Conservation (phyloP, 2,113 vertebrate species). For the Chrysochloris asiatica region DNA sequence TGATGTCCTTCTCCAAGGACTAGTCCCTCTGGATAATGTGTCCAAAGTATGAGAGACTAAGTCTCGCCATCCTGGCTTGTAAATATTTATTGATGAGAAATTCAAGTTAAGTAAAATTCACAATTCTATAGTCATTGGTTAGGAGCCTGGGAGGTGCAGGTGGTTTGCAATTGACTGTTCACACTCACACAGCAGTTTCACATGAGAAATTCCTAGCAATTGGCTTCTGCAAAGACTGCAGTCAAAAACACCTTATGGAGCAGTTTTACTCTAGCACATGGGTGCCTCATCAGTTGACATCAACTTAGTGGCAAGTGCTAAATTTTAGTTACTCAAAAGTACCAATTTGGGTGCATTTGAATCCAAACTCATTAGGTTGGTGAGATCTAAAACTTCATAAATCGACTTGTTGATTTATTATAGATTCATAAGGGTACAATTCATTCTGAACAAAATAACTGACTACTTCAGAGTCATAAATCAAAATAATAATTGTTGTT, state of each 20-base stretch:
- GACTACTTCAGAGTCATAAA: background rate
- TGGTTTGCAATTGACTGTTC: background rate
- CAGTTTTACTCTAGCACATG: background rate
- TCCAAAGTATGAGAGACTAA: no score
- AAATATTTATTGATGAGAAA: background rate
- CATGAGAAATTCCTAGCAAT: background rate
- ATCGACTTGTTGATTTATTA: background rate
- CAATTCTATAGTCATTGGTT: background rate
- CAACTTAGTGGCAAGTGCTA: background rate
- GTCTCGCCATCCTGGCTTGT: conserved; percentile 10
- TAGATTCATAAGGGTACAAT: conserved; percentile 1
- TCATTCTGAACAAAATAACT: conserved; percentile 31
- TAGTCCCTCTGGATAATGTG: no score
- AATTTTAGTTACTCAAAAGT: background rate
- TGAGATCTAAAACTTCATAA: background rate
- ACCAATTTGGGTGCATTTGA: background rate
- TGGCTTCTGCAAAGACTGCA: background rate
- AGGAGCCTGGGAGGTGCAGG: background rate
- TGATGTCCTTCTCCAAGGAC: no score
- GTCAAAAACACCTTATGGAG: background rate
- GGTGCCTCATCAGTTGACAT: background rate
- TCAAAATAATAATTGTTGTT: background rate
- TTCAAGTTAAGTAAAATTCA: background rate
- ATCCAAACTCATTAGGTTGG: background rate
- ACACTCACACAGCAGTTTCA: background rate